Base-by-base conservation (phyloP, 2,888 invertebrate species). In the Nomada flava region DNA sequence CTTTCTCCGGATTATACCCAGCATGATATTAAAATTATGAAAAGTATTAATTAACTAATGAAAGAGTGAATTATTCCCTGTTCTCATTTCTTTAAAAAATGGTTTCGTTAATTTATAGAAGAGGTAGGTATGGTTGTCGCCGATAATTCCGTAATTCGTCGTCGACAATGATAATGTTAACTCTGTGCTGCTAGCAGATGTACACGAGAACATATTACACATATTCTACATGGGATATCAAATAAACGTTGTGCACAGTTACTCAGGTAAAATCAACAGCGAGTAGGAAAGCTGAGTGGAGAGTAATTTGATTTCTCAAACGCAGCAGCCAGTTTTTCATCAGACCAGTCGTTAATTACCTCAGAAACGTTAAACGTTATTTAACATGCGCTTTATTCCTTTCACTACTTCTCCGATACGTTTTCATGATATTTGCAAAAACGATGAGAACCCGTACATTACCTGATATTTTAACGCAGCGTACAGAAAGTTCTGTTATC, bases 211-310 rank as follows among this genome's bases (percentile, higher is more conserved):
- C 68, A 13, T 15, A 82, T 71, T 72, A 59, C 63, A 59, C 63
- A 15, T 47, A 71, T 84, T 86, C 83, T 76, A 82, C 70, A 63
- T n/a, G 65, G 65, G 60, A 65, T 79, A 83, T 86, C 84, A 79
- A 88, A 86, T 83, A 84, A 89, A 89, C 88, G 65, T 44, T 47
- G 60, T 60, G 42, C 82, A 67, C 52, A 57, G 60, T 36, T 44
- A 57, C 67, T 53, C 63, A 63, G 57, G 75, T 68, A 88, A 89
- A 88, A 89, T 88, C 89, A 90, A 90, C 88, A 90, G 55, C 36
- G 70, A 74, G 62, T 74, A 69, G 69, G n/a, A 65, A 42, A 69
- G 57, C 50, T 57, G 74, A 75, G 73, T 18, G 76, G 52, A 36
- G 71, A 18, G 77, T 83, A 75, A 85, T 84, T 86, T 72, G 81